Evolutionary conservation across 1,140 invertebrate species (phyloP).

Genomic region (Arion vulgaris): DNA sequence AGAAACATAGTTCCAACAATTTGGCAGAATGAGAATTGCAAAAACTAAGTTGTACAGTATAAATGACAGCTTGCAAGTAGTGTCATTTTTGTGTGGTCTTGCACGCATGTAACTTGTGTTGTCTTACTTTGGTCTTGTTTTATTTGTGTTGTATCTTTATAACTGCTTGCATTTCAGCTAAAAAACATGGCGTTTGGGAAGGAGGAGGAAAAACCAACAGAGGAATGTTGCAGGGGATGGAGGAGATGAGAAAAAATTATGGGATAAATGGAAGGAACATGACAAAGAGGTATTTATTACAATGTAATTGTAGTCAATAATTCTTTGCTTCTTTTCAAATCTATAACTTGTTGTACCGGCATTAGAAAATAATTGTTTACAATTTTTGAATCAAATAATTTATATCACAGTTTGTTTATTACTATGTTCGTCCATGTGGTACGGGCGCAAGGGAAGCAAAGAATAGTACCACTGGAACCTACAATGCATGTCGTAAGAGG

Average conservation of each 20-base stretch:
- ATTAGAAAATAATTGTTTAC: neutral
- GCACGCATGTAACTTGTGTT: too few relatives aligned
- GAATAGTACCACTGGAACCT: too few relatives aligned
- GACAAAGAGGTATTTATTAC: constrained; percentile 46
- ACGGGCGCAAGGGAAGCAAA: too few relatives aligned
- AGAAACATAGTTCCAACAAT: too few relatives aligned
- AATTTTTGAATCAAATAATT: neutral
- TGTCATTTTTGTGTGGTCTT: too few relatives aligned
- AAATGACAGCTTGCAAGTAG: too few relatives aligned
- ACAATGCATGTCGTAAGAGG: too few relatives aligned
- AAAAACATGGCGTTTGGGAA: constrained; percentile 40
- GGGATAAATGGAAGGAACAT: constrained; percentile 53
- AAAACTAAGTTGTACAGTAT: too few relatives aligned
- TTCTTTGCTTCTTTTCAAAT: neutral
- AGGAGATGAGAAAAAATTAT: constrained; percentile 34
- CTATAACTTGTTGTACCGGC: neutral
- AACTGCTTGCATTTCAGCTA: constrained; percentile 26
- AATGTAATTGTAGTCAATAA: neutral
- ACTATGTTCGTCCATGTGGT: too few relatives aligned
- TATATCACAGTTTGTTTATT: neutral
- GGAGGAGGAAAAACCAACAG: neutral
- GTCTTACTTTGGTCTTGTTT: too few relatives aligned
- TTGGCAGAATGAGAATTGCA: too few relatives aligned
- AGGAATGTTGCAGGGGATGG: constrained; percentile 30
- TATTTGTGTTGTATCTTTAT: neutral